A percentile compares a stretch with the other conserved stretches of the same genome.
These are phyloP conservation scores for Phymanthus crucifer DNA, from an alignment of 92 coral and sea anemone species.

Conservation along the genomic window DNA sequence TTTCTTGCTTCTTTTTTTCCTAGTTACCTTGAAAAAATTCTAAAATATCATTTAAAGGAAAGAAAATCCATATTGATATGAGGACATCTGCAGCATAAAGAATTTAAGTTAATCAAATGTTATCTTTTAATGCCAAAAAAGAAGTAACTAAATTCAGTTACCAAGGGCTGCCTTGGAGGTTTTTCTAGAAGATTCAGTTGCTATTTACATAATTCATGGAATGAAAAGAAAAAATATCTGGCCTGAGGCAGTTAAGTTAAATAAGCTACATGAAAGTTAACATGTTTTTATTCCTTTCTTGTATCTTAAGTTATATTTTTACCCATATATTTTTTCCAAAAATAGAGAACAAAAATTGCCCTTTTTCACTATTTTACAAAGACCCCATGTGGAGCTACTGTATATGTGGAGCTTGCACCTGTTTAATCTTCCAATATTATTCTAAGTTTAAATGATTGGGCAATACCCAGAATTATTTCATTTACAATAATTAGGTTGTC, in stretches of 20 bases:
- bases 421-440: neutral
- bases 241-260: neutral
- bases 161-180: neutral
- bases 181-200: neutral
- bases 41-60: neutral
- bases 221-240: neutral
- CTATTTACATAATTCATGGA: neutral
- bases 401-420: neutral
- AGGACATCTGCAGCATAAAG: neutral
- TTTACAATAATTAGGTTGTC: too few species aligned
- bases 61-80: neutral
- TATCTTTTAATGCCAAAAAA: neutral
- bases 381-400: too few species aligned
- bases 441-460: neutral
- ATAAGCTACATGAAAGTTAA: neutral
- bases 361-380: too few species aligned
- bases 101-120: neutral
- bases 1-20: neutral
- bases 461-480: neutral
- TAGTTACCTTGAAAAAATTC: neutral
- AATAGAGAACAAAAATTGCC: too few species aligned
- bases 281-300: too few species aligned
- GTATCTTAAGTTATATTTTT: too few species aligned
- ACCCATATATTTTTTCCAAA: too few species aligned
- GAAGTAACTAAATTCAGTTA: neutral